Base-by-base conservation (phyloP, 2,888 invertebrate species). In the Ophion ventricosus region DNA sequence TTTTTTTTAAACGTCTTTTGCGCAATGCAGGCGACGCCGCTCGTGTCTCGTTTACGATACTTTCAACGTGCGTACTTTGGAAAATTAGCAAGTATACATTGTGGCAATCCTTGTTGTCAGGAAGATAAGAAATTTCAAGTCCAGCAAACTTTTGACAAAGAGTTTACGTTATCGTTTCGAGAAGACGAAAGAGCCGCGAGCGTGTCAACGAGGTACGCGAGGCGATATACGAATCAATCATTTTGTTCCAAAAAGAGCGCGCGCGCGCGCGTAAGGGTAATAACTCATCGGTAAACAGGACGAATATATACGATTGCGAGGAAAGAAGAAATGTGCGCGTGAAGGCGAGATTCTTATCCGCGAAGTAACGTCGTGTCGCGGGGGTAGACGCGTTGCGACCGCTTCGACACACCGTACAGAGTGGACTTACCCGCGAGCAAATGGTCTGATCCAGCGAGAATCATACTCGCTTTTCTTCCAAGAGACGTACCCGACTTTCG, bases 361-460 rank as follows among this genome's bases (percentile, higher is more conserved):
- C n/a, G n/a, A n/a, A n/a, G n/a, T n/a, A n/a, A n/a, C n/a, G n/a
- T n/a, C n/a, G n/a, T n/a, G n/a, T n/a, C n/a, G 5, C 40, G 40
- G 7, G 40, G 40, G 2, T 40, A 7, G 40, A 40, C 40, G 40
- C 40, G 40, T n/a, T 10, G 40, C 40, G 5, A 40, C 40, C 8
- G 7, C 49, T 14, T 49, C 23, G 69, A 77, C 82, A 76, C 66
- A 69, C 78, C 78, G 75, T 78, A 64, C 54, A 86, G 87, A 92
- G 92, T 93, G 92, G 93, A 93, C 93, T 93, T 93, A 93, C 93
- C 93, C 93, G 92, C 91, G 85, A 93, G 91, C 88, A 92, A 93
- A 92, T 93, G 93, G 93, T 93, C 91, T 90, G 93, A 91, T 92
- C 93, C 93, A 91, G 92, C 92, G 88, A 92, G 91, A 93, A 92